Percentiles rank a stretch among this genome's conserved stretches.
Evolutionary conservation across 2,113 vertebrate species (phyloP).

Genomic region (Anas platyrhynchos): DNA sequence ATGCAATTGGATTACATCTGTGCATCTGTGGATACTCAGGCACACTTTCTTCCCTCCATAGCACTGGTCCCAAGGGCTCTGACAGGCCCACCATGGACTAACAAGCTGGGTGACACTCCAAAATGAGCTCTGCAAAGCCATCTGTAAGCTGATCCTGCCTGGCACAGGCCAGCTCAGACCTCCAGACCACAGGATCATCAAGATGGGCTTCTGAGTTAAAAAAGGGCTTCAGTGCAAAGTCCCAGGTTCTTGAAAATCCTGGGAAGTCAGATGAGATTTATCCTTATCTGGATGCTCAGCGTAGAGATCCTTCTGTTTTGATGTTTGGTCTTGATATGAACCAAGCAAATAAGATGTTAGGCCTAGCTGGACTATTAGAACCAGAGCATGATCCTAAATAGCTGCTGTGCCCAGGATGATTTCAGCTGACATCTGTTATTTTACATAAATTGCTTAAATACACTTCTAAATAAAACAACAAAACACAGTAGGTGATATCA

Average conservation of each 20-base stretch:
- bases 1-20: background rate
- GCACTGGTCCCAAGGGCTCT: background rate
- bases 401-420: background rate
- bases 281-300: background rate
- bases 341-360: background rate
- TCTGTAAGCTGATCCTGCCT: background rate
- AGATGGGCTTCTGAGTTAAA: background rate
- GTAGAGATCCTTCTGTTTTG: background rate
- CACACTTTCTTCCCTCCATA: background rate
- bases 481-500: background rate
- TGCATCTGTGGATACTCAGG: background rate
- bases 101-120: background rate
- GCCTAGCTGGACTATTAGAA: background rate
- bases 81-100: fast-evolving
- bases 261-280: background rate
- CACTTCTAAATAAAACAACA: background rate
- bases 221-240: background rate
- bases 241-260: background rate
- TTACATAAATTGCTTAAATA: background rate
- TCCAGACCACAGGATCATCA: background rate
- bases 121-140: background rate
- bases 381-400: background rate
- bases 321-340: background rate
- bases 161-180: background rate
- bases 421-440: background rate